These are phyloP conservation scores for Campoletis sonorensis DNA, from an alignment of 1,140 invertebrate species.

Conservation along the genomic window DNA sequence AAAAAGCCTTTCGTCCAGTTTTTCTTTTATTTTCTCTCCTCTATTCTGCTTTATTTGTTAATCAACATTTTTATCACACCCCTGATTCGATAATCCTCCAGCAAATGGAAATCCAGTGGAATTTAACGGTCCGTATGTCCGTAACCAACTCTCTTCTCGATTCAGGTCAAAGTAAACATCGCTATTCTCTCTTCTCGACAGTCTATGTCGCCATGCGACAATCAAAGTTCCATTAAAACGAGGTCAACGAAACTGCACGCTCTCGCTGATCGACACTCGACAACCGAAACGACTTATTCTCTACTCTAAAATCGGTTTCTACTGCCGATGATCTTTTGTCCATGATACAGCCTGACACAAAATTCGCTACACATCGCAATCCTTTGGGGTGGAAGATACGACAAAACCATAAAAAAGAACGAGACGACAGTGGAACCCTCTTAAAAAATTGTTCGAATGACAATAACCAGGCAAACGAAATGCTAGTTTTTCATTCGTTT, in stretches of 20 bases:
- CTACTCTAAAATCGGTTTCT: too few species aligned
- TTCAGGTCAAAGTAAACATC: constrained; percentile 1
- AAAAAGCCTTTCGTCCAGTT: background rate
- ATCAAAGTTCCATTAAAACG: background rate
- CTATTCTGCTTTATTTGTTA: background rate
- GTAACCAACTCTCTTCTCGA: background rate
- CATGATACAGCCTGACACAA: too few species aligned
- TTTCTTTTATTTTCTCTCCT: background rate
- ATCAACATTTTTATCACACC: too few species aligned
- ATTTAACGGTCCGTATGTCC: background rate
- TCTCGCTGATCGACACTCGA: background rate
- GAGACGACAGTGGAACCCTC: too few species aligned
- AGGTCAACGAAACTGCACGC: background rate
- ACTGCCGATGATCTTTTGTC: too few species aligned
- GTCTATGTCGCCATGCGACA: background rate
- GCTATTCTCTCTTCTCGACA: background rate
- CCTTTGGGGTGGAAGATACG: too few species aligned
- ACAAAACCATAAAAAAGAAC: too few species aligned
- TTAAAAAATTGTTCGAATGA: too few species aligned
- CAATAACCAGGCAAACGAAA: too few species aligned
- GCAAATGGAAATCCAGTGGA: background rate
- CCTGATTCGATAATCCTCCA: too few species aligned
- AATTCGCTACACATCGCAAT: too few species aligned
- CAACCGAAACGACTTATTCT: background rate
- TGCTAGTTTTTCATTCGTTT: too few species aligned